These are phyloP conservation scores for Eclectus roratus DNA, from an alignment of 2,113 vertebrate genomes.

Conservation along the genomic window DNA sequence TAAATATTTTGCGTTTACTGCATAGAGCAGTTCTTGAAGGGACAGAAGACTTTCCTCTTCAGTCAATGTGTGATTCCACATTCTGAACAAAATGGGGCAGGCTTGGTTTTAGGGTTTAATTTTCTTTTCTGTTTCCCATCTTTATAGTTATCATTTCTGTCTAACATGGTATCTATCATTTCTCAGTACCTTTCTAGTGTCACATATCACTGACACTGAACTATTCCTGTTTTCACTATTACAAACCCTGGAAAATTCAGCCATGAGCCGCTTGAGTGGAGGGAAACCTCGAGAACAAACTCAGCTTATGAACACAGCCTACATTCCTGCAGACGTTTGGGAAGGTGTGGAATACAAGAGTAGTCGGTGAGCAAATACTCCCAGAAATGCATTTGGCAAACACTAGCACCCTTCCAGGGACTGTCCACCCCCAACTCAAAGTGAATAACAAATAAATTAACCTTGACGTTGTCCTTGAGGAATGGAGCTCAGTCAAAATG, in stretches of 20 bases:
- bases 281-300: background rate
- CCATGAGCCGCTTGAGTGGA: background rate
- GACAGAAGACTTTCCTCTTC: background rate
- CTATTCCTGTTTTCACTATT: background rate
- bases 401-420: constrained; percentile 41
- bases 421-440: constrained; percentile 56
- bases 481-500: constrained; percentile 64
- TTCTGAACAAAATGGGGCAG: background rate
- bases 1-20: background rate
- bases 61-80: background rate
- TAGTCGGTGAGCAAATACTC: background rate
- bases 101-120: background rate
- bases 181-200: background rate
- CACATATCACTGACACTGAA: background rate
- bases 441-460: constrained; percentile 70
- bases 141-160: background rate
- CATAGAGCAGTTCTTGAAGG: background rate
- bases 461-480: constrained; percentile 71
- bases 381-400: constrained; percentile 14
- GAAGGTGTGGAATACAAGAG: constrained; percentile 1
- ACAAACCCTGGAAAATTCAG: background rate
- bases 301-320: background rate
- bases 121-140: background rate
- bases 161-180: background rate
- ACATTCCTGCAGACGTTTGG: background rate